A percentile compares a stretch with the other conserved stretches of the same genome.
These are phyloP conservation scores for Endotricha flammealis DNA, from an alignment of 2,888 invertebrate genomes.

Conservation along the genomic window DNA sequence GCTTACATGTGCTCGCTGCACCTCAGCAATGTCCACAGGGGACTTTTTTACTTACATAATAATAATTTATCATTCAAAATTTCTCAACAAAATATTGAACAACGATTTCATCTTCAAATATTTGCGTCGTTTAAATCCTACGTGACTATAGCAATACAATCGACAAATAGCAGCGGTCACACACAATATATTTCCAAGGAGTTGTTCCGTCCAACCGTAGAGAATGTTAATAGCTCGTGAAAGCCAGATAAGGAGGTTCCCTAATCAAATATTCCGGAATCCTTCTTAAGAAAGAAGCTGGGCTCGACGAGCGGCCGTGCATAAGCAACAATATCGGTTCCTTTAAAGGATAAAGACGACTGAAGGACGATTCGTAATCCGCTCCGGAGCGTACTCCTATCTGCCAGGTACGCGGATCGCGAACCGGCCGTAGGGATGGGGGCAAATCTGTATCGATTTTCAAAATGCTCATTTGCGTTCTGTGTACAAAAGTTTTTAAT, in stretches of 20 bases:
- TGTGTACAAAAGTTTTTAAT: background rate
- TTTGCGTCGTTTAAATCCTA: conserved; percentile 4
- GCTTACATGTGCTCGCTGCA: too few relatives aligned
- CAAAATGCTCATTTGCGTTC: conserved; percentile 10
- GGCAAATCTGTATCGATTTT: conserved; percentile 15
- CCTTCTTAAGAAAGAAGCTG: conserved; percentile 56
- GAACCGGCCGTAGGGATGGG: conserved; percentile 15
- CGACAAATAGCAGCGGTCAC: conserved; percentile 33
- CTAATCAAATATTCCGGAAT: conserved; percentile 70
- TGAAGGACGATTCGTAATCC: conserved; percentile 63
- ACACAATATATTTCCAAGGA: conserved; percentile 40
- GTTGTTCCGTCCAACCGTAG: conserved; percentile 36
- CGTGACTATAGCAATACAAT: conserved; percentile 15
- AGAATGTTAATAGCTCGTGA: conserved; percentile 59
- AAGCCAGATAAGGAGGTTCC: conserved; percentile 60
- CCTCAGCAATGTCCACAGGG: too few relatives aligned
- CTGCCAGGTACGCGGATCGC: conserved; percentile 31
- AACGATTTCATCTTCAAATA: background rate
- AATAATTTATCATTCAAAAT: too few relatives aligned
- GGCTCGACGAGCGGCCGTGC: conserved; percentile 47
- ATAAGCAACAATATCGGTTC: conserved; percentile 67
- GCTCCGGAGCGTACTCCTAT: conserved; percentile 40
- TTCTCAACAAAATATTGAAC: too few relatives aligned
- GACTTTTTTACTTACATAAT: too few relatives aligned
- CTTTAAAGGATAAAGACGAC: conserved; percentile 62